Percentiles rank a stretch among this genome's conserved stretches.
Evolutionary conservation across 2,797 vertebrate species (phyloP).

Genomic region (Ataeniobius toweri): DNA sequence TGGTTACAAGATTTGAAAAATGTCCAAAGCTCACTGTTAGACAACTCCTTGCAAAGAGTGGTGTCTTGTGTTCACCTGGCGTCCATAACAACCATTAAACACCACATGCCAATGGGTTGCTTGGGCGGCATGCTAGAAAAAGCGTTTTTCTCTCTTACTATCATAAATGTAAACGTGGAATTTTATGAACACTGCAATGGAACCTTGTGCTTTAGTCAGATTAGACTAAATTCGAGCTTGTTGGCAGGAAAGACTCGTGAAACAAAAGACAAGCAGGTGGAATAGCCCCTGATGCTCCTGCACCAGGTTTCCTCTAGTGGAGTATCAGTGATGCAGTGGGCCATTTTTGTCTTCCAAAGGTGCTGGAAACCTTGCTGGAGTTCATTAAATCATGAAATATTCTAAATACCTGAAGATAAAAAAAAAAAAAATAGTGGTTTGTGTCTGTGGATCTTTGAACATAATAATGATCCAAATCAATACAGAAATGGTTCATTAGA

Average conservation of each 20-base stretch:
- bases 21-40: not conserved
- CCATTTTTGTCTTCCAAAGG: not conserved
- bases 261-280: not conserved
- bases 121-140: not conserved
- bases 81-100: not conserved
- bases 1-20: not conserved
- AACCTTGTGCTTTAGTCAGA: not conserved
- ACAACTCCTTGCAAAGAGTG: not conserved
- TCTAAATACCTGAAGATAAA: not conserved
- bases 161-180: not conserved
- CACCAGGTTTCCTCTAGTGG: not conserved
- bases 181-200: not conserved
- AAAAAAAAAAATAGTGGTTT: not conserved
- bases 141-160: not conserved
- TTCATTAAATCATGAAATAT: not conserved
- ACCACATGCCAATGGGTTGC: not conserved
- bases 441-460: not conserved
- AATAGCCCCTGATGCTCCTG: no score
- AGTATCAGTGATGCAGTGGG: not conserved
- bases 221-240: not conserved
- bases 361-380: no score
- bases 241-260: not conserved
- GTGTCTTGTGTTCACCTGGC: not conserved
- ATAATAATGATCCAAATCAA: not conserved
- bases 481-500: not conserved